These are phyloP conservation scores for Ctena decussata DNA, from an alignment of 2,888 invertebrate species.

Conservation along the genomic window DNA sequence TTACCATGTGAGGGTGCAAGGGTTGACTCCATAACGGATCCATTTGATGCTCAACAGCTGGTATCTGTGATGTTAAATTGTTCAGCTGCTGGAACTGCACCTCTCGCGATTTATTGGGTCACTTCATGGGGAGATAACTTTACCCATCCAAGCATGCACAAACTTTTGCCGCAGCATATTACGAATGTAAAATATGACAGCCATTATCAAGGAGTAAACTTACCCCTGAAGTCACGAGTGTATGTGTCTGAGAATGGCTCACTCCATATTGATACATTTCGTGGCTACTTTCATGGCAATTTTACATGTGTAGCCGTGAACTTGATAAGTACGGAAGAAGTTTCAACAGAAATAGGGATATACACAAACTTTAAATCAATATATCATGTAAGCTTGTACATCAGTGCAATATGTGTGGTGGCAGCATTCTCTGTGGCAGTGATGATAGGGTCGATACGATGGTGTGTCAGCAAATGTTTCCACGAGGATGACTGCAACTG, in stretches of 20 bases:
- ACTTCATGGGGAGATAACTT: slow-evolving; percentile 78
- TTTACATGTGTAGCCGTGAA: slow-evolving; percentile 79
- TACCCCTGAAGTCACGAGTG: slow-evolving; percentile 54
- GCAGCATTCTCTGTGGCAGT: slow-evolving; percentile 71
- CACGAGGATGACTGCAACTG: slow-evolving; percentile 61
- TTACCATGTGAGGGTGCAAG: slow-evolving; percentile 72
- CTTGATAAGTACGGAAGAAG: slow-evolving; percentile 69
- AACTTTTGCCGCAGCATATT: slow-evolving; percentile 37
- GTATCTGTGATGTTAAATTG: slow-evolving; percentile 69
- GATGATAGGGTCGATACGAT: slow-evolving; percentile 71
- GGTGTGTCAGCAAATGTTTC: slow-evolving; percentile 61
- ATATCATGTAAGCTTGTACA: slow-evolving; percentile 68
- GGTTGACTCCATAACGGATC: slow-evolving; percentile 52
- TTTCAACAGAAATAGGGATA: slow-evolving; percentile 64
- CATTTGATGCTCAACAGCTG: slow-evolving; percentile 43
- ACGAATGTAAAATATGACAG: slow-evolving; percentile 20
- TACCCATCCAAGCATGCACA: slow-evolving; percentile 53
- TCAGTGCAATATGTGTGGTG: slow-evolving; percentile 70
- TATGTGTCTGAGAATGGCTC: slow-evolving; percentile 60
- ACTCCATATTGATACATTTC: slow-evolving; percentile 72
- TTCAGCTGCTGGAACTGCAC: slow-evolving; percentile 65
- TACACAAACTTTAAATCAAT: slow-evolving; percentile 47
- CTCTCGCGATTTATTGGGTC: slow-evolving; percentile 77
- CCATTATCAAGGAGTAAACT: slow-evolving; percentile 35
- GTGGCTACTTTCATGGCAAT: slow-evolving; percentile 77